Evolutionary conservation across 1,140 invertebrate genomes (phyloP).

Genomic region (Radopholus similis): DNA sequence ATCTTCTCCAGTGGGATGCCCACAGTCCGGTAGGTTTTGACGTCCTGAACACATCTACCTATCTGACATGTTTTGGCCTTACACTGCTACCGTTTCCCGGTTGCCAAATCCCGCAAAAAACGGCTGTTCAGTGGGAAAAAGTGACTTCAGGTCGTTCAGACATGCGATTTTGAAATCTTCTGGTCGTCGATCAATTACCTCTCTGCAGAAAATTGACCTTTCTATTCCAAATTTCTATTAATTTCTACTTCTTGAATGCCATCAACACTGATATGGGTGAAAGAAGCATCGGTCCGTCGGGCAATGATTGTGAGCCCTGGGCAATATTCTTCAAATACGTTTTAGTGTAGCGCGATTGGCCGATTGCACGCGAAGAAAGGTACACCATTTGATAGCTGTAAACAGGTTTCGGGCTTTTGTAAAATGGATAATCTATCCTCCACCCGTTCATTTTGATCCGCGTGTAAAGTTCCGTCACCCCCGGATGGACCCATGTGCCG

Average conservation of each 20-base stretch:
- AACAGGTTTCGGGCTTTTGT: not conserved
- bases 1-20: constrained; percentile 91
- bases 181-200: constrained; percentile 98
- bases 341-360: constrained; percentile 79
- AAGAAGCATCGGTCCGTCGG: constrained; percentile 89
- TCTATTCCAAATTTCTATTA: not conserved
- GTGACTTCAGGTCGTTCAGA: constrained; percentile 83
- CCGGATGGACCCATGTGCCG: constrained; percentile 92
- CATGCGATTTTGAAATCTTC: constrained; percentile 99
- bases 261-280: constrained; percentile 93
- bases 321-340: constrained; percentile 87
- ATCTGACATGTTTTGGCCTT: too few relatives aligned
- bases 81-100: constrained; percentile 69
- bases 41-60: constrained; percentile 78
- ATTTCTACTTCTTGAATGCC: constrained; percentile 78
- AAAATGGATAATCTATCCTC: constrained; percentile 59
- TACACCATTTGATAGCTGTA: constrained; percentile 67
- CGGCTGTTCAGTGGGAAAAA: constrained; percentile 82
- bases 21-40: constrained; percentile 92
- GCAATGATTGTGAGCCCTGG: constrained; percentile 85
- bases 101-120: constrained; percentile 99
- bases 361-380: constrained; percentile 92
- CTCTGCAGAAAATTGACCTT: constrained; percentile 71
- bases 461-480: constrained; percentile 92
- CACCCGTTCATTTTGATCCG: constrained; percentile 96